Percentiles rank a stretch among this genome's conserved stretches.
phyloP scores from a whole-genome alignment of 37 sponge, comb jelly and placozoan species.

The Oopsacas minuta region DNA sequence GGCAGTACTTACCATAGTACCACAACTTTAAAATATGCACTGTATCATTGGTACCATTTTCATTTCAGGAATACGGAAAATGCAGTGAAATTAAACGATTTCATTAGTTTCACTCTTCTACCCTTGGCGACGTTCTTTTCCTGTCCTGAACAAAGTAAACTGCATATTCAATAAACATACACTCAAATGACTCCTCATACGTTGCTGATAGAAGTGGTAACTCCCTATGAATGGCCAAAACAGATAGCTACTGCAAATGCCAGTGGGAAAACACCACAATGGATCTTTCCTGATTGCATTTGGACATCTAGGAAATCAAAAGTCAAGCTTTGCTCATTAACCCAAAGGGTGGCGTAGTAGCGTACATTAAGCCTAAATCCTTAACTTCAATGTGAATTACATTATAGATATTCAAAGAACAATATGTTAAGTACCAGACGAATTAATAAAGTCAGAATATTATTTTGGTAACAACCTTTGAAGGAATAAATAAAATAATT shows the following conservation, averaged over 20 bases:
- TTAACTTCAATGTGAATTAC: too few species aligned
- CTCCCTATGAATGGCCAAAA: neutral
- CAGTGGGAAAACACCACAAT: slow-evolving; percentile 12
- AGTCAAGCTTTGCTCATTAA: neutral
- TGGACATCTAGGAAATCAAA: neutral
- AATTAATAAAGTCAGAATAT: too few species aligned
- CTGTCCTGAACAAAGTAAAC: neutral
- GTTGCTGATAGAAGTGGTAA: neutral
- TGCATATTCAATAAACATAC: neutral
- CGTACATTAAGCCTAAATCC: too few species aligned
- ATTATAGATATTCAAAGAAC: too few species aligned
- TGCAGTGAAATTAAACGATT: neutral
- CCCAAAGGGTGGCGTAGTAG: too few species aligned
- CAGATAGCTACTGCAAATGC: slow-evolving; percentile 15
- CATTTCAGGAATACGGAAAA: neutral
- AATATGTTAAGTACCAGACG: too few species aligned
- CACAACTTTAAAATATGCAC: neutral
- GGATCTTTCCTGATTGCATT: neutral
- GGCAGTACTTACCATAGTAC: neutral
- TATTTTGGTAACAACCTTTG: too few species aligned
- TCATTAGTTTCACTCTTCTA: neutral
- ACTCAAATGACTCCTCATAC: slow-evolving; percentile 14
- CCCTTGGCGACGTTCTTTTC: slow-evolving; percentile 2
- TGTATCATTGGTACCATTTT: slow-evolving; percentile 1
- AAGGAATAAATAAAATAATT: too few species aligned